Percentiles rank a stretch among this genome's conserved stretches.
Conservation (phyloP, 2,113 vertebrate genomes). For the Montifringilla adamsi region DNA sequence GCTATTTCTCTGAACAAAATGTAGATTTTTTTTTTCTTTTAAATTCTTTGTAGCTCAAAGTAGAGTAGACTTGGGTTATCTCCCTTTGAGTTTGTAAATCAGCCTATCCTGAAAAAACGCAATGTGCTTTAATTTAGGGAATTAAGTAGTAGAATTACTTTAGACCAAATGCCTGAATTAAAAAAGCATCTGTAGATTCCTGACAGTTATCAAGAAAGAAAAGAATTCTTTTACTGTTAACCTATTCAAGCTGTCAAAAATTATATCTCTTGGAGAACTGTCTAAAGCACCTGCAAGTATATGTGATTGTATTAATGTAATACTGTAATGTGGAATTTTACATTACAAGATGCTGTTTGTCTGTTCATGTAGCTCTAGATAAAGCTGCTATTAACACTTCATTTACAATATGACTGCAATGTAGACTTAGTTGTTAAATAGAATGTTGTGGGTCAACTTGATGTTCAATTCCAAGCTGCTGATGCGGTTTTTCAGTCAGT, state of each 20-base stretch:
- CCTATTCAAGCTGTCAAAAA: background rate
- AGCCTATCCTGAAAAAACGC: background rate
- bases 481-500: background rate
- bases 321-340: background rate
- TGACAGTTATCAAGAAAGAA: background rate
- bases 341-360: background rate
- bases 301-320: background rate
- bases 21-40: background rate
- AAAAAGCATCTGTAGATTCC: background rate
- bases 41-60: background rate
- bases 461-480: background rate
- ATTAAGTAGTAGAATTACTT: background rate
- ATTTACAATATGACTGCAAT: background rate
- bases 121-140: background rate
- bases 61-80: background rate
- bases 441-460: background rate
- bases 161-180: background rate
- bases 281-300: background rate
- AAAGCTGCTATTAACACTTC: background rate
- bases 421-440: background rate
- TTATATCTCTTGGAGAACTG: background rate
- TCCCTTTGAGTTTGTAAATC: background rate
- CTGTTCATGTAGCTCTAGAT: background rate
- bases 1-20: background rate
- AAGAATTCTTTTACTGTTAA: background rate